These are phyloP conservation scores for Lacerta agilis DNA, from an alignment of 2,797 vertebrate genomes.

Conservation along the genomic window DNA sequence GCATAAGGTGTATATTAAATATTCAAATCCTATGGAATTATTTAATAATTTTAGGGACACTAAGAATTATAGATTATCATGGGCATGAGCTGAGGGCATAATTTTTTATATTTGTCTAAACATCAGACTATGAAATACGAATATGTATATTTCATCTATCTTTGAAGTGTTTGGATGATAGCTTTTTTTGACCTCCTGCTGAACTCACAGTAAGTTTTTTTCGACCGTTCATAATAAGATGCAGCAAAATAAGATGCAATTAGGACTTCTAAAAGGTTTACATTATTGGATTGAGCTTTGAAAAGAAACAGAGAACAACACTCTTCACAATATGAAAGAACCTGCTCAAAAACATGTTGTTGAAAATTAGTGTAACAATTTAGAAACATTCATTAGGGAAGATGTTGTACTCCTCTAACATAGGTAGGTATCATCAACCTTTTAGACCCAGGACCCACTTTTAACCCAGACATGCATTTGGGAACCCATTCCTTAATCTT, in stretches of 20 bases:
- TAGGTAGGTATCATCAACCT: too few species aligned
- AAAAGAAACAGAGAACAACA: background rate
- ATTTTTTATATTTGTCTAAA: background rate
- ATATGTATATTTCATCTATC: background rate
- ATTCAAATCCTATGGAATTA: background rate
- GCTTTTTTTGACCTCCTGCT: background rate
- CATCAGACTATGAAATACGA: background rate
- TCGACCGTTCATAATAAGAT: background rate
- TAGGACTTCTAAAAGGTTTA: background rate
- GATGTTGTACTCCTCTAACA: too few species aligned
- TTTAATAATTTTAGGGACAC: background rate
- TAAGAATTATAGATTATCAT: background rate
- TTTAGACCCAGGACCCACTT: too few species aligned
- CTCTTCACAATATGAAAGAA: background rate
- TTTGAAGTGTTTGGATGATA: background rate
- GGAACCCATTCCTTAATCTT: too few species aligned
- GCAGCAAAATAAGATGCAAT: background rate
- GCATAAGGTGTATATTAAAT: background rate
- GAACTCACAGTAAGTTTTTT: constrained; percentile 7
- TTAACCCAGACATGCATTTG: too few species aligned
- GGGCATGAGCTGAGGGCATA: background rate
- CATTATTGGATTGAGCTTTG: background rate
- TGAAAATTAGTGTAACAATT: background rate
- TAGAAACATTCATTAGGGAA: background rate
- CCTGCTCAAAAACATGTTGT: background rate